These are phyloP conservation scores for Leptopilina boulardi DNA, from an alignment of 1,140 invertebrate species.

Conservation along the genomic window DNA sequence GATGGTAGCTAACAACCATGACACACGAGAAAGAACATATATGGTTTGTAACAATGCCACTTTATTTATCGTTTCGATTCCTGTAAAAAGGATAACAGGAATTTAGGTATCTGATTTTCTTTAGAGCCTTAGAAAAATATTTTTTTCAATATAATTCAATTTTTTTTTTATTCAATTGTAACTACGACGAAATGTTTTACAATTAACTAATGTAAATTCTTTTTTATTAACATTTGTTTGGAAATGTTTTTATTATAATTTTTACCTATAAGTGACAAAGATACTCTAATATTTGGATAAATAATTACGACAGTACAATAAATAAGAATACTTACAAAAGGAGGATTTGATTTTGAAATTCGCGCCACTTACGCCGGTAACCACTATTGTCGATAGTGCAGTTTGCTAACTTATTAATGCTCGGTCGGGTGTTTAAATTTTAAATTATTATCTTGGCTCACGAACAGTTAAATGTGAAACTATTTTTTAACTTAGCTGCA, in stretches of 20 bases:
- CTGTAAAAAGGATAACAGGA: not conserved
- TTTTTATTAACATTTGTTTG: no score
- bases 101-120: not conserved
- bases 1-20: constrained; percentile 30
- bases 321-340: no score
- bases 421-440: no score
- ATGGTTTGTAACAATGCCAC: not conserved
- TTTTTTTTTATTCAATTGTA: no score
- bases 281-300: no score
- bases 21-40: constrained; percentile 18
- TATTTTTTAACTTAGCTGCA: no score
- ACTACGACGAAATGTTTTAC: no score
- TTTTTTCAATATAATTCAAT: not conserved
- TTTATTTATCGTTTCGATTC: constrained; percentile 1
- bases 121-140: not conserved
- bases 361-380: not conserved
- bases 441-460: not conserved
- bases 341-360: not conserved
- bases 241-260: no score
- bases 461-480: no score
- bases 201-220: no score
- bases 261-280: no score
- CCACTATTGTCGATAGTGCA: not conserved
- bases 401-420: not conserved
- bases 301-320: not conserved